These are phyloP conservation scores for Hydra vulgaris DNA, from an alignment of 30 jellyfish, hydroid and myxozoan species.

Conservation along the genomic window DNA sequence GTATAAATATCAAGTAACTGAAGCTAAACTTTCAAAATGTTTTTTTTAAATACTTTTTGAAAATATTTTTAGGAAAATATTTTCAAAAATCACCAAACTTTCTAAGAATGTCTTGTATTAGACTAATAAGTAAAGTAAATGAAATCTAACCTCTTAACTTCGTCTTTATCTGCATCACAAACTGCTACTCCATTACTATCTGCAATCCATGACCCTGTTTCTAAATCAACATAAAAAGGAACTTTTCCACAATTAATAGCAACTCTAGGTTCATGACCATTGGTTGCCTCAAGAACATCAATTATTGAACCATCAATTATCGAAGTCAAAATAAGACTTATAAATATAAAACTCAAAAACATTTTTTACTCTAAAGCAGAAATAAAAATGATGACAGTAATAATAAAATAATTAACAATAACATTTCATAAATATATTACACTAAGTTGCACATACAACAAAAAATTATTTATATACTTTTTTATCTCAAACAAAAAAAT, in stretches of 20 bases:
- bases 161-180: conserved; percentile 83
- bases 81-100: not conserved
- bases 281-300: conserved; percentile 61
- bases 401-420: too few species aligned
- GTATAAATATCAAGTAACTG: too few species aligned
- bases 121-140: not conserved
- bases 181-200: conserved; percentile 48
- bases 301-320: conserved; percentile 12
- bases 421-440: not conserved
- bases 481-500: too few species aligned
- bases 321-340: not conserved
- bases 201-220: conserved; percentile 79
- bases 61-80: too few species aligned
- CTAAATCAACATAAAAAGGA: conserved; percentile 74
- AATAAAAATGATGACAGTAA: too few species aligned
- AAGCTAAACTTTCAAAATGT: not conserved
- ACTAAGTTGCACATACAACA: too few species aligned
- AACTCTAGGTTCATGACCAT: conserved; percentile 96
- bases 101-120: too few species aligned
- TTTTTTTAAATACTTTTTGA: too few species aligned
- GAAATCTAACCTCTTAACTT: conserved; percentile 50
- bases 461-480: too few species aligned
- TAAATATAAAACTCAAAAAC: not conserved
- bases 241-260: conserved; percentile 80
- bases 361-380: not conserved